Evolutionary conservation across 2,888 invertebrate species (phyloP), one percentile per base, ranked within the genome.

Genomic region (Phania funesta): DNA sequence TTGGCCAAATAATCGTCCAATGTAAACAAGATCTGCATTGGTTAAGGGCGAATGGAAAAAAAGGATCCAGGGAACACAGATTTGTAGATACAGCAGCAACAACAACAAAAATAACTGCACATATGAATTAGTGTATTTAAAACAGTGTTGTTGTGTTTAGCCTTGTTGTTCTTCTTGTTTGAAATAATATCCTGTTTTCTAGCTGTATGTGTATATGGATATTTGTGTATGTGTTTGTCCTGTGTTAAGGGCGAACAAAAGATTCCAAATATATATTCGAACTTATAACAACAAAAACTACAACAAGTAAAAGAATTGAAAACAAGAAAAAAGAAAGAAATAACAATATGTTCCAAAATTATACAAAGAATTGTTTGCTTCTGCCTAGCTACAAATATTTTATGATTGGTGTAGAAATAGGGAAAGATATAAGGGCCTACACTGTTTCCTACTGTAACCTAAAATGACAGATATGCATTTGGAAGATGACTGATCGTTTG

Each of bases 131-230:
- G 20, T 54, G 54, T 29, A 13, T 54, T 41, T 29, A 54, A 44
- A 48, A 13, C 8, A 54, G 26, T 54, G 24, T 58, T 67, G 50
- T 46, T 56, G 35, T 56, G 29, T 32, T 44, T 46, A 46, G 26
- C 24, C 20, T 74, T 41, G 41, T 35, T 62, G 50, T 38, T 26
- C 13, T 41, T 54, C 44, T 70, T 78, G 41, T 44, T 77, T 44
- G 24, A 46, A 58, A 52, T 64, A 68, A 73, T 77, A 75, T 82
- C 78, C 74, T 78, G 82, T 78, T 78, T 68, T 68, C 46, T 44
- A 35, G 26, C 7, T 24, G 22, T 46, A 35, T 71, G 4, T 58
- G 48, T 46, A 29, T n/a, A n/a, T n/a, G n/a, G 29, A 3, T 4
- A 8, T 56, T 11, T 26, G 22, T n/a, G n/a, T 60, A 8, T 46